These are phyloP conservation scores for Parascotia fuliginaria DNA, from an alignment of 2,888 invertebrate genomes.

Conservation along the genomic window DNA sequence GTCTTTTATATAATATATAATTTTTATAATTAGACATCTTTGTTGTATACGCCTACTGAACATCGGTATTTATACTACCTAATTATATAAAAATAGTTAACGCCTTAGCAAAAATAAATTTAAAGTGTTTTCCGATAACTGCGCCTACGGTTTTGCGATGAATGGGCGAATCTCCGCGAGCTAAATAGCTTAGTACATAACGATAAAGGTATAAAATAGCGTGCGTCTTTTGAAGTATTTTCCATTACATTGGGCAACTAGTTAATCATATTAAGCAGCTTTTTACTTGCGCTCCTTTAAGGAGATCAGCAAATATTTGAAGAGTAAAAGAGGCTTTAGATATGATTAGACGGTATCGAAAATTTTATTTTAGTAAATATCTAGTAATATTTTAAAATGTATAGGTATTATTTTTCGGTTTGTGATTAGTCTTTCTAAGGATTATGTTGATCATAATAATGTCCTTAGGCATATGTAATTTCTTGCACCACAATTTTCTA, in stretches of 20 bases:
- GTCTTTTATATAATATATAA: too few relatives aligned
- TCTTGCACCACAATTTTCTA: too few relatives aligned
- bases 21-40: too few relatives aligned
- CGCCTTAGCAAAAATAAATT: slow-evolving; percentile 17
- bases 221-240: slow-evolving; percentile 65
- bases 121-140: slow-evolving; percentile 32
- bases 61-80: too few relatives aligned
- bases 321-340: slow-evolving; percentile 54
- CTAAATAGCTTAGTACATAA: slow-evolving; percentile 44
- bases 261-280: slow-evolving; percentile 64
- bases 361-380: slow-evolving; percentile 8
- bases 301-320: slow-evolving; percentile 59
- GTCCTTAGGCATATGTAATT: too few relatives aligned
- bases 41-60: too few relatives aligned
- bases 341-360: slow-evolving; percentile 51
- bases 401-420: neutral
- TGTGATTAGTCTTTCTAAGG: too few relatives aligned
- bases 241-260: slow-evolving; percentile 72
- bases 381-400: neutral
- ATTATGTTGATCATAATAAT: too few relatives aligned
- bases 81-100: too few relatives aligned
- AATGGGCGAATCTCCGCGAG: slow-evolving; percentile 43
- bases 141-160: slow-evolving; percentile 17
- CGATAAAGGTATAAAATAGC: slow-evolving; percentile 49
- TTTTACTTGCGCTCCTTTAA: slow-evolving; percentile 46